Conservation (phyloP, 1,140 invertebrate genomes). For the Sminthurinus signatus region DNA sequence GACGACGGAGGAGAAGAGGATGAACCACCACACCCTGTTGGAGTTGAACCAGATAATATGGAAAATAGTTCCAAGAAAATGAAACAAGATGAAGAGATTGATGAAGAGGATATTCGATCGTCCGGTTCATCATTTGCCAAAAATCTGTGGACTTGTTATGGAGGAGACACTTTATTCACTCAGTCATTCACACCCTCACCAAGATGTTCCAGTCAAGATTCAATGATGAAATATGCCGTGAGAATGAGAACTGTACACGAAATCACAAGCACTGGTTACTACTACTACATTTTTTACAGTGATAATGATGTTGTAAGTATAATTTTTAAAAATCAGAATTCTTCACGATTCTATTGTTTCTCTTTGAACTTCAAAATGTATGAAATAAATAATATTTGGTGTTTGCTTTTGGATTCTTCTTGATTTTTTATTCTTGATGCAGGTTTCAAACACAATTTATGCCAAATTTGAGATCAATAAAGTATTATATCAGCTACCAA, state of each 20-base stretch:
- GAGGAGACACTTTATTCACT: slow-evolving; percentile 61
- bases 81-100: slow-evolving; percentile 45
- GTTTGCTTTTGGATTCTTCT: too few species aligned
- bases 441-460: slow-evolving; percentile 64
- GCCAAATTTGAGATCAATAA: slow-evolving; percentile 76
- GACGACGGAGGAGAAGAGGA: slow-evolving; percentile 43
- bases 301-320: slow-evolving; percentile 61
- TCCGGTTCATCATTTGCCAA: slow-evolving; percentile 40
- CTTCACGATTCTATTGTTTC: too few species aligned
- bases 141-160: slow-evolving; percentile 57
- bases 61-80: slow-evolving; percentile 45
- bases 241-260: slow-evolving; percentile 61
- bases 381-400: not conserved
- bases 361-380: not conserved
- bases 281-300: slow-evolving; percentile 80
- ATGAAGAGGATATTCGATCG: slow-evolving; percentile 40
- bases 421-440: not conserved
- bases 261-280: slow-evolving; percentile 65
- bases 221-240: slow-evolving; percentile 54
- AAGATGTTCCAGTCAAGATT: slow-evolving; percentile 58
- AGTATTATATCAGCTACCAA: slow-evolving; percentile 68
- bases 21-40: slow-evolving; percentile 39
- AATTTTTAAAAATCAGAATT: not conserved
- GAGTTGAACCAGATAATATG: slow-evolving; percentile 43
- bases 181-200: slow-evolving; percentile 60